A percentile compares a stretch with the other conserved stretches of the same genome.
Evolutionary conservation across 2,113 vertebrate species (phyloP).

Genomic region (Tauraco erythrolophus): DNA sequence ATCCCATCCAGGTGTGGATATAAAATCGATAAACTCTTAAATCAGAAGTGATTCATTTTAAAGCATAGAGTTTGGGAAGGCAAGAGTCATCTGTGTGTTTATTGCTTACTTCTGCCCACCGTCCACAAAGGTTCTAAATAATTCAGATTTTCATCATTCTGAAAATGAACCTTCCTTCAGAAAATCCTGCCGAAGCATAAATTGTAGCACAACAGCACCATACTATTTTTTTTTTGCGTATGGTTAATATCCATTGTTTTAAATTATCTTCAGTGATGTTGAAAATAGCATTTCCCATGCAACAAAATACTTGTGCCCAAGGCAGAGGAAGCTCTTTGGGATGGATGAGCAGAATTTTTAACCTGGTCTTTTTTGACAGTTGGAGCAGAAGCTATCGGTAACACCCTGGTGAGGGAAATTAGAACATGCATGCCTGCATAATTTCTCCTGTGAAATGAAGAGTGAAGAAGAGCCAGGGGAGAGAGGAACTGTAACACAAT

Average conservation of each 20-base stretch:
- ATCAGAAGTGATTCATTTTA: neutral
- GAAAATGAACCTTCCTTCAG: neutral
- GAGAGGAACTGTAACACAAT: neutral
- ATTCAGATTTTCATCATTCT: neutral
- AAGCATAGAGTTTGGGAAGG: neutral
- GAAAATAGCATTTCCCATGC: neutral
- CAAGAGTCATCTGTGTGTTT: neutral
- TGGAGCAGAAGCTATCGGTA: neutral
- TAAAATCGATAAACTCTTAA: neutral
- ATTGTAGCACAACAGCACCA: accelerated
- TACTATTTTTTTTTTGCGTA: accelerated
- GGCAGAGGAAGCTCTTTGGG: neutral
- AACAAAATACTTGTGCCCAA: neutral
- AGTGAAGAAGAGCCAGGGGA: neutral
- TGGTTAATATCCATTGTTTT: neutral
- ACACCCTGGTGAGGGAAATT: neutral
- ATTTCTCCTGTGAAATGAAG: neutral
- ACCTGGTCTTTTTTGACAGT: neutral
- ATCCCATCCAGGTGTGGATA: neutral
- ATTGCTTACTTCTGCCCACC: neutral
- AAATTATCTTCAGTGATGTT: neutral
- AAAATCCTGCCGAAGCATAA: neutral
- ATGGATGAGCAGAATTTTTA: neutral
- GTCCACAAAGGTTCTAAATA: neutral
- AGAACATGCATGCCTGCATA: neutral